Conservation (phyloP, 2,888 invertebrate species). For the Cheilosia scutellata region DNA sequence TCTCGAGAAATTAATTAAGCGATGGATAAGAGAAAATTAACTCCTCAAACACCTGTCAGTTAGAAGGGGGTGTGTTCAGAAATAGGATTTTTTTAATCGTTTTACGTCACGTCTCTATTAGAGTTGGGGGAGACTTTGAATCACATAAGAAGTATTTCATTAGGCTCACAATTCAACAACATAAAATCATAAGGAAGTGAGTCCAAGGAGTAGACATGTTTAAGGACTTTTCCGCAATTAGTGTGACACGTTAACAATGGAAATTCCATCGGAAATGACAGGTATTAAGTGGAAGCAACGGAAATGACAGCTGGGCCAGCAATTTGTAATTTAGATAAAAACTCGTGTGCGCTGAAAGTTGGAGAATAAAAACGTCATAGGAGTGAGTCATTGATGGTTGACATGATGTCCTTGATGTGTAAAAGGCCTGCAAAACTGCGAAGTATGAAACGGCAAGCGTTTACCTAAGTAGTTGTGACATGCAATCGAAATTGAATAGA, state of each 20-base stretch:
- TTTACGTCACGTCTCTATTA: background rate
- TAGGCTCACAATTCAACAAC: background rate
- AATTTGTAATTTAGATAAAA: conserved; percentile 53
- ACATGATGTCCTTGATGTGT: conserved; percentile 27
- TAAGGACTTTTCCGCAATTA: conserved; percentile 52
- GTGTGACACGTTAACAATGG: conserved; percentile 49
- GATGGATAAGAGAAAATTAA: background rate
- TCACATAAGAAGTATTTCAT: background rate
- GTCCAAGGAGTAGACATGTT: background rate
- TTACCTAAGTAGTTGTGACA: conserved; percentile 48
- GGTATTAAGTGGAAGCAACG: conserved; percentile 40
- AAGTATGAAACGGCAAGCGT: conserved; percentile 18
- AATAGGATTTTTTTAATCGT: background rate
- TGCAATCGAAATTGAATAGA: conserved; percentile 51
- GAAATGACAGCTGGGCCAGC: conserved; percentile 28
- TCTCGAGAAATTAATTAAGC: conserved; percentile 15
- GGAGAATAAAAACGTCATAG: too few species aligned
- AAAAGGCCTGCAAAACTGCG: conserved; percentile 33
- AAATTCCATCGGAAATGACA: conserved; percentile 54
- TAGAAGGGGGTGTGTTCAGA: conserved; percentile 8
- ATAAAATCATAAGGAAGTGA: background rate
- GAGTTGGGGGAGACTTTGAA: background rate
- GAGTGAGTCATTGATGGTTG: conserved; percentile 24
- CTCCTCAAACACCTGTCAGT: background rate
- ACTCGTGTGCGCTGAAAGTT: background rate